Base-by-base conservation (phyloP, 1,140 invertebrate species). In the Drosophila triauraria region DNA sequence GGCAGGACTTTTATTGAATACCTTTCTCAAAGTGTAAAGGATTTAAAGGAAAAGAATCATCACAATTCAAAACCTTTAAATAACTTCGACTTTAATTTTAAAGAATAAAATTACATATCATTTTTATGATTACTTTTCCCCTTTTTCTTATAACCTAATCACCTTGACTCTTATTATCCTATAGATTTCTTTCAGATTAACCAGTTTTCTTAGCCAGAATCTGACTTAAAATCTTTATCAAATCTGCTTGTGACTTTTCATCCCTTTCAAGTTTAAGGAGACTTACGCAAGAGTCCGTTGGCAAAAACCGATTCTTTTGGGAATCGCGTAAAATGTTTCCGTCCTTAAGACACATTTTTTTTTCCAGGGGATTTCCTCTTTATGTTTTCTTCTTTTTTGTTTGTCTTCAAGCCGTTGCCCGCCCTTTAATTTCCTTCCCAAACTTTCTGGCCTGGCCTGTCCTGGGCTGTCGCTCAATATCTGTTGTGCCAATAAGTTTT, bases 401-500 rank as follows among this genome's bases (percentile, higher is more conserved):
- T 47, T 69, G 9, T 58, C 67, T 46, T 59, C 9, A 12, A 15
- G 60, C 10, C n/a, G 15, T 57, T 32, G 35, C 38, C 27, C 20
- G 46, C 46, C 54, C 56, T 35, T 76, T 67, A 44, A 38, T 38
- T 56, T 47, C n/a, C 35, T 10, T 23, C 15, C 7, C 32, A 40
- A 48, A 43, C 23, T 38, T 43, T 23, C 40, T 42, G 15, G 32
- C 27, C 4, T 27, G 40, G 40, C 5, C 27, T 30, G 27, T 30
- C 15, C 4, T 35, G 32, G 40, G 2, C 47, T 64, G n/a, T 35
- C 48, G 50, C 17, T 54, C 51, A 56, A 44, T 68, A 43, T 76
- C 25, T 40, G 40, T 23, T 48, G 38, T 63, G 43, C 43, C n/a
- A 13, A 13, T 23, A 69, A 54, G 70, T 76, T 80, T 80, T 62